Evolutionary conservation across 2,797 vertebrate genomes (phyloP), one percentile per base, ranked within the genome.

Genomic region (Micromesistius poutassou): DNA sequence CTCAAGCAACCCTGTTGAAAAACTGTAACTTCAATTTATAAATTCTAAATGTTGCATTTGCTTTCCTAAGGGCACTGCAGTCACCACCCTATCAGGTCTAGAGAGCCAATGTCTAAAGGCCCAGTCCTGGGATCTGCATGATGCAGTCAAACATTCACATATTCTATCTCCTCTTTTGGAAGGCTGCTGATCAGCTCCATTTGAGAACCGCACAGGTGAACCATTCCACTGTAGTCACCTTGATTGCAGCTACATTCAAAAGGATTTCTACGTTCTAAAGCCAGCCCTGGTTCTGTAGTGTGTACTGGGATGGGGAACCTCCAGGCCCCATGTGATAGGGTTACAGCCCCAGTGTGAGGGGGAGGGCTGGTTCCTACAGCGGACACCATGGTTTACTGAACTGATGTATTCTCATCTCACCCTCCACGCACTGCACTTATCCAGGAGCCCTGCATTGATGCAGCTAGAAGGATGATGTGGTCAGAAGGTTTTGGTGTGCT

Each of bases 401-500:
- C 71, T 42, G 16, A 79, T 82, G 87, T 86, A 90, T 90, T 85
- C 62, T 68, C 62, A 80, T 77, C 81, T 85, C 79, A 79, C 76
- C 36, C 9, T 38, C 36, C 36, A 38, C 36, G 8, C 7, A 38
- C 36, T 38, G 84, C 84, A 75, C 76, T 83, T 74, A 36, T 80
- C 16, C 31, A n/a, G 31, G 78, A 79, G 40, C 77, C 78, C 70
- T 66, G 76, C 84, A 3, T 83, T 75, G 71, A 30, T n/a, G 31
- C 72, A 73, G 50, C 28, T 31, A 31, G 16, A 68, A 30, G 70
- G 13, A 33, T 71, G 71, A 66, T 55, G 42, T 30, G 72, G 38
- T 36, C 30, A 19, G 42, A 19, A 78, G 71, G 55, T 76, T 66
- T 25, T 74, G 73, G 75, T 74, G 75, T 74, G 4, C 38, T n/a